Conservation (phyloP, 2,797 vertebrate species). For the Falco novaeseelandiae region DNA sequence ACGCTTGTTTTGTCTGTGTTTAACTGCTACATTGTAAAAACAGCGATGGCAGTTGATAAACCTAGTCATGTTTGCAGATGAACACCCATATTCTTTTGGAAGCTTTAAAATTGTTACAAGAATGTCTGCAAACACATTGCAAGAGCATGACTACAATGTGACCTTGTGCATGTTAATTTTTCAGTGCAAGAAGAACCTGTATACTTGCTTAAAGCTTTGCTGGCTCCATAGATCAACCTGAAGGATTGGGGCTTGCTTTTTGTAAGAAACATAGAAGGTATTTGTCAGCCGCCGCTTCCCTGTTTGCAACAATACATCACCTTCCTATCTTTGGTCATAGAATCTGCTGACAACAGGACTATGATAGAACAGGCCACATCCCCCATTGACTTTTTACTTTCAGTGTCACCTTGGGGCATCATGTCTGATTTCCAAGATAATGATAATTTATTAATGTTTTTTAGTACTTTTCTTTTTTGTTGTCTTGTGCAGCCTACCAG, state of each 20-base stretch:
- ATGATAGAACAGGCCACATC: not conserved
- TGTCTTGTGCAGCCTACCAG: not conserved
- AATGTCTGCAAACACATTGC: not conserved
- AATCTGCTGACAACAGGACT: conserved; percentile 26
- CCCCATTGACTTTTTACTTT: not conserved
- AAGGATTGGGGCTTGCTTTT: conserved; percentile 6
- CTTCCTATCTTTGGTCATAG: not conserved
- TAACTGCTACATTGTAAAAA: not conserved
- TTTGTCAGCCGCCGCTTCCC: not conserved
- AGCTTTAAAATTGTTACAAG: not conserved
- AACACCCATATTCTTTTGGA: not conserved
- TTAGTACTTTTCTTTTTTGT: not conserved
- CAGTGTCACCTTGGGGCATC: conserved; percentile 41
- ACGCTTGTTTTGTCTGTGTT: not conserved
- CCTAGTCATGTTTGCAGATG: not conserved
- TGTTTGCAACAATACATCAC: conserved; percentile 20
- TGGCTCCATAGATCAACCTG: conserved; percentile 32
- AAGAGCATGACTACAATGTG: not conserved
- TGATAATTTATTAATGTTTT: not conserved
- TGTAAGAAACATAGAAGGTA: not conserved
- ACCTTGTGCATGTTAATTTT: not conserved
- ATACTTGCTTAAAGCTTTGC: not conserved
- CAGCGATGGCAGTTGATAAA: not conserved
- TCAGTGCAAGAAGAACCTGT: not conserved
- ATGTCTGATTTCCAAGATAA: not conserved